Percentiles rank a stretch among this genome's conserved stretches.
Conservation (phyloP, 2,888 invertebrate genomes). For the Slavum lentiscoides region DNA sequence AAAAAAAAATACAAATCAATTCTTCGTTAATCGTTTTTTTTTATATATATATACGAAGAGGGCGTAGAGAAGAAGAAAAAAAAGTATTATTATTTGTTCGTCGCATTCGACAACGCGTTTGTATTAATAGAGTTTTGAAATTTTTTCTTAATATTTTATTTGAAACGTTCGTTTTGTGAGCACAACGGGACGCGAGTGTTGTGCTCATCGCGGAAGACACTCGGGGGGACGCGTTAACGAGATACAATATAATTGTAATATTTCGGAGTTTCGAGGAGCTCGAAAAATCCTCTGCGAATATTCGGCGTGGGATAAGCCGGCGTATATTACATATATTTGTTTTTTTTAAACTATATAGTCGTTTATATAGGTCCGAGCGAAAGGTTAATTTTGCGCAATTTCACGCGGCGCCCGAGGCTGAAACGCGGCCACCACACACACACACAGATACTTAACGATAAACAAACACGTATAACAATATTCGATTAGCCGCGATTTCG, state of each 20-base stretch:
- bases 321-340: too few relatives aligned
- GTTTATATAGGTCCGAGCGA: constrained; percentile 6
- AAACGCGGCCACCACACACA: constrained; percentile 3
- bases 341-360: too few relatives aligned
- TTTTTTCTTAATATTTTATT: too few relatives aligned
- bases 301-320: too few relatives aligned
- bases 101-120: background rate
- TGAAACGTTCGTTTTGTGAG: background rate
- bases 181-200: too few relatives aligned
- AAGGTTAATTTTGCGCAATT: constrained; percentile 53
- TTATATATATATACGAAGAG: background rate
- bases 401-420: constrained; percentile 49
- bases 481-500: constrained; percentile 50
- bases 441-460: constrained; percentile 46
- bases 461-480: constrained; percentile 47
- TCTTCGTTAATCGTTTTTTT: background rate
- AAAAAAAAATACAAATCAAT: constrained; percentile 21
- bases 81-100: background rate
- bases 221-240: too few relatives aligned
- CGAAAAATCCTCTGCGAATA: too few relatives aligned
- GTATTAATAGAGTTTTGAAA: background rate
- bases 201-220: too few relatives aligned
- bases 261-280: background rate
- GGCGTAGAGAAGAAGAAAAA: background rate
- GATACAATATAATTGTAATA: too few relatives aligned